Evolutionary conservation across 2,888 invertebrate genomes (phyloP).

Genomic region (Dilophus febrilis): DNA sequence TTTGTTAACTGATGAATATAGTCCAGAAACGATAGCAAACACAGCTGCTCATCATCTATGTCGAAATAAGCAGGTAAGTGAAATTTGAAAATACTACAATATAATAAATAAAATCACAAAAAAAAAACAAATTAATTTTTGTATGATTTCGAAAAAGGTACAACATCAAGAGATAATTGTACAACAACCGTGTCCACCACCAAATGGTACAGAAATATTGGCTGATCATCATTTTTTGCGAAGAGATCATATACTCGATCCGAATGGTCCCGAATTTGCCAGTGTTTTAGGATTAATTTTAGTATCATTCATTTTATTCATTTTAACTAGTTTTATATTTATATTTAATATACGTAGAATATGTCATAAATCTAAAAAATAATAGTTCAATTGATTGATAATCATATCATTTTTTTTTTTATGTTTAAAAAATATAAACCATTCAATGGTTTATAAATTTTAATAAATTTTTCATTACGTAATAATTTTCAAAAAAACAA

Average conservation of each 20-base stretch:
- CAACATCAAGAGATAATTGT: slow-evolving; percentile 78
- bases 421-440: no score
- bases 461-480: no score
- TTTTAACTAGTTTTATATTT: slow-evolving; percentile 42
- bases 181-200: slow-evolving; percentile 62
- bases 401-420: no score
- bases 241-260: slow-evolving; percentile 35
- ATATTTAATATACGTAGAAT: slow-evolving; percentile 29
- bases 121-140: no score
- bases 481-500: no score
- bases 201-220: slow-evolving; percentile 57
- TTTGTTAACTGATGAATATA: slow-evolving; percentile 46
- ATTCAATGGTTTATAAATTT: no score
- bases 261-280: slow-evolving; percentile 34
- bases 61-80: slow-evolving; percentile 53
- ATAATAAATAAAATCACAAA: no score
- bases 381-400: not conserved
- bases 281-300: slow-evolving; percentile 42
- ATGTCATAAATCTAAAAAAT: slow-evolving; percentile 5
- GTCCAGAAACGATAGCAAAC: slow-evolving; percentile 41
- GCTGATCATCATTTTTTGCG: slow-evolving; percentile 34
- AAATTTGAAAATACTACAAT: no score
- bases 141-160: no score
- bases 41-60: slow-evolving; percentile 36
- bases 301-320: slow-evolving; percentile 42